A percentile compares a stretch with the other conserved stretches of the same genome.
Evolutionary conservation across 2,113 vertebrate species (phyloP).

Genomic region (Ascaphus truei): DNA sequence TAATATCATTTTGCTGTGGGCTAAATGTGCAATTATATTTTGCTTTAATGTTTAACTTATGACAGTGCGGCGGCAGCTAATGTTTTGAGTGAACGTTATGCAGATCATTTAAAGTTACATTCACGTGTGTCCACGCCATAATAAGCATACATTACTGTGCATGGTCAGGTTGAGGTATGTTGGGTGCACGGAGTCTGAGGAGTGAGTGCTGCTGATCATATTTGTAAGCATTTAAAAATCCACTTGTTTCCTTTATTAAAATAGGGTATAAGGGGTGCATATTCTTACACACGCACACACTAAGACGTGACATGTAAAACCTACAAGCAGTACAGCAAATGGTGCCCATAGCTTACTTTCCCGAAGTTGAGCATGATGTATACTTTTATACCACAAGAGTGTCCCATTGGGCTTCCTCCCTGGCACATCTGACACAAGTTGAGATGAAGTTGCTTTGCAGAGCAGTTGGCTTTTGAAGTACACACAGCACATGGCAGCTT

Average conservation of each 20-base stretch:
- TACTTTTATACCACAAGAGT: neutral
- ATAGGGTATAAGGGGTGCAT: too few species aligned
- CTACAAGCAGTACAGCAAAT: too few species aligned
- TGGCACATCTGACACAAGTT: constrained; percentile 36
- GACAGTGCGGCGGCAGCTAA: neutral
- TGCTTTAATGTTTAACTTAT: neutral
- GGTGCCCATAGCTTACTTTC: too few species aligned
- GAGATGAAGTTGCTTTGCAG: neutral
- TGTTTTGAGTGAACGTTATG: neutral
- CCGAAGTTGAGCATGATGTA: neutral
- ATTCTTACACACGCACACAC: too few species aligned
- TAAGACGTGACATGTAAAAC: too few species aligned
- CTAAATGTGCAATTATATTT: neutral
- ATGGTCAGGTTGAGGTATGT: too few species aligned
- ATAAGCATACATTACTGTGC: too few species aligned
- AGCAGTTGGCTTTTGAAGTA: neutral
- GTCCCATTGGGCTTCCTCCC: constrained; percentile 22
- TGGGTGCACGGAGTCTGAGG: too few species aligned
- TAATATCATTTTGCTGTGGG: neutral
- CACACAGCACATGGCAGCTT: neutral
- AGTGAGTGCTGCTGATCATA: too few species aligned
- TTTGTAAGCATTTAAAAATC: too few species aligned
- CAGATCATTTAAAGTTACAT: neutral
- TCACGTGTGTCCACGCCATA: neutral
- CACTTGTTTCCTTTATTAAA: too few species aligned